Evolutionary conservation across 2,113 vertebrate genomes (phyloP), one percentile per base, ranked within the genome.

Genomic region (Rhea americana): DNA sequence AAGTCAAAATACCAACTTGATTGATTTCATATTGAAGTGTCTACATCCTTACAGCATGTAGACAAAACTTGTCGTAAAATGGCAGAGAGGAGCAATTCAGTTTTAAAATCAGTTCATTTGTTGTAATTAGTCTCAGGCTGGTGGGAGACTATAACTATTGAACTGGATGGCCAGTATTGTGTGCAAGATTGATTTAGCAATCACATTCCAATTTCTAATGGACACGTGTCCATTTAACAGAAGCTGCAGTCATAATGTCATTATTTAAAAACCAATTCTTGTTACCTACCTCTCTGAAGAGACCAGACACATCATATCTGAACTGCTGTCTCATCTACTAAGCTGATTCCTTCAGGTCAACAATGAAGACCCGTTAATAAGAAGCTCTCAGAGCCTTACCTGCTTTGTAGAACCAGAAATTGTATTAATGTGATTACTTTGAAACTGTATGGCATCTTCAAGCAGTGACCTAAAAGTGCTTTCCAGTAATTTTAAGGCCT

Each of bases 281-380:
- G 53, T 80, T 82, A 51, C 9, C 48, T 76, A 11, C 56, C 25
- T 82, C 48, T 93, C 21, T 48, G 18, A 37, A 73, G n/a, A 85
- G 28, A 65, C 32, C 24, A 48, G 56, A 30, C 3, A 50, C 0
- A 0, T 37, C 37, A 24, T 10, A 14, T 76, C 56, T 65, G 24
- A 87, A 37, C 67, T 73, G 21, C 48, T 8, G 5, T 78, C 32
- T 85, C 53, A 26, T 79, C 53, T 56, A 13, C 48, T 48, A 47
- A 71, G 11, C 30, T 32, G 4, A 5, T 56, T 78, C 14, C 43
- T 87, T 15, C 28, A 56, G 51, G 37, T 50, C 61, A 78, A 7
- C 62, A 11, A 2, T 56, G 66, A 72, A 50, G 21, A 59, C 5
- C 15, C 53, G 24, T 48, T 81, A 47, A 11, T 19, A 35, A 18